Conservation (phyloP, 1,140 invertebrate genomes). For the Ooceraea biroi region DNA sequence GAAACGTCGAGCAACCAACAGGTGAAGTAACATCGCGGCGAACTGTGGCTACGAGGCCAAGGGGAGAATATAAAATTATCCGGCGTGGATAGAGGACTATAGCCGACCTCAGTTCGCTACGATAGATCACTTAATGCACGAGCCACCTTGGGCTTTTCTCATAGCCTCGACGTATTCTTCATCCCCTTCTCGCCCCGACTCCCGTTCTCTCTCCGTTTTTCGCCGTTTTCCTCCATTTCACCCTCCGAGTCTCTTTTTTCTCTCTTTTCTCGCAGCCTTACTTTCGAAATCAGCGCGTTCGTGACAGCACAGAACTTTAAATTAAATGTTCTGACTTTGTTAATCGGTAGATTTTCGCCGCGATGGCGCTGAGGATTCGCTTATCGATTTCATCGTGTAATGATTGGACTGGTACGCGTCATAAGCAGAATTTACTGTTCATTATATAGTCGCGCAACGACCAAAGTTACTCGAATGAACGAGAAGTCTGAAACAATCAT, state of each 20-base stretch:
- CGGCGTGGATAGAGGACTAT: constrained; percentile 36
- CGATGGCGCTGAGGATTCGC: background rate
- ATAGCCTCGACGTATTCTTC: background rate
- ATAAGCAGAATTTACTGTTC: constrained; percentile 45
- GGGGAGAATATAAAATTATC: constrained; percentile 75
- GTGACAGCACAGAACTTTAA: background rate
- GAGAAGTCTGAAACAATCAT: constrained; percentile 5
- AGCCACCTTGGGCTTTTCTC: constrained; percentile 23
- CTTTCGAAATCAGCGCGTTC: constrained; percentile 38
- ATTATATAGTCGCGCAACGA: constrained; percentile 20
- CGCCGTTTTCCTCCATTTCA: too few relatives aligned
- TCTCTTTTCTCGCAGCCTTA: background rate
- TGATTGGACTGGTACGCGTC: background rate
- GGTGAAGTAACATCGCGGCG: constrained; percentile 71
- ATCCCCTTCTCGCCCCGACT: background rate
- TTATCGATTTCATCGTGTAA: constrained; percentile 38
- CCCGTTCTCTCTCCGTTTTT: background rate
- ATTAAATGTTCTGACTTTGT: constrained; percentile 41
- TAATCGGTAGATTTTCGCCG: constrained; percentile 24
- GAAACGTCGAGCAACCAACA: constrained; percentile 69
- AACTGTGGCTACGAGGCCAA: constrained; percentile 70
- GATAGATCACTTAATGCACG: constrained; percentile 62
- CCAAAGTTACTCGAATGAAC: constrained; percentile 15
- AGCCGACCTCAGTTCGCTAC: constrained; percentile 47
- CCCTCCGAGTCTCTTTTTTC: background rate